phyloP scores from a whole-genome alignment of 92 coral and sea anemone genomes.

The Actinostola sp. region DNA sequence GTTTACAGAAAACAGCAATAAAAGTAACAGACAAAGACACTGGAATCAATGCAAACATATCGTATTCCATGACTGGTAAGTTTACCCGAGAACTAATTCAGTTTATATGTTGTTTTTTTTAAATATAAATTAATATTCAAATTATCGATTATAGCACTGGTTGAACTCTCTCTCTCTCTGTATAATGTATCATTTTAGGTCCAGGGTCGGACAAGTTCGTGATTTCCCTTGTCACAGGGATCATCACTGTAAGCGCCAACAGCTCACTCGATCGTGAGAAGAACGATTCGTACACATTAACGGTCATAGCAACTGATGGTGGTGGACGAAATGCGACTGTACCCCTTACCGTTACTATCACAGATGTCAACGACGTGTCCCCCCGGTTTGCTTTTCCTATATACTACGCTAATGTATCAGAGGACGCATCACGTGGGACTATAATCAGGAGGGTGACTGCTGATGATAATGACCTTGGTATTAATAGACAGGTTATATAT shows the following conservation, averaged over 20 bases:
- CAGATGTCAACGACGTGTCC: slow-evolving; percentile 77
- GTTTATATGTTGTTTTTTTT: too few species aligned
- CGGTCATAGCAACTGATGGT: slow-evolving; percentile 68
- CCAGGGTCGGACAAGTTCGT: slow-evolving; percentile 65
- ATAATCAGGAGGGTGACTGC: slow-evolving; percentile 79
- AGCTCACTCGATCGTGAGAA: slow-evolving; percentile 79
- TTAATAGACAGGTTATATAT: slow-evolving; percentile 71
- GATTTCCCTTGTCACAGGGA: slow-evolving; percentile 65
- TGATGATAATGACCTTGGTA: slow-evolving; percentile 63
- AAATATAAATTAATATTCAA: too few species aligned
- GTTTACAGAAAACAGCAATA: slow-evolving; percentile 48
- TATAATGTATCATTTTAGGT: slow-evolving; percentile 29
- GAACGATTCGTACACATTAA: slow-evolving; percentile 60
- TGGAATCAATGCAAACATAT: slow-evolving; percentile 46
- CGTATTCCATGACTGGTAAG: slow-evolving; percentile 61
- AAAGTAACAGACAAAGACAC: slow-evolving; percentile 73
- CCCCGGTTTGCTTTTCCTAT: slow-evolving; percentile 65
- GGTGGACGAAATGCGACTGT: slow-evolving; percentile 55
- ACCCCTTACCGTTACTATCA: slow-evolving; percentile 46
- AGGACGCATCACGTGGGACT: slow-evolving; percentile 63
- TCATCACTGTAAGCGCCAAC: slow-evolving; percentile 58
- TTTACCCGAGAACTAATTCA: too few species aligned
- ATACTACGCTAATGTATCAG: slow-evolving; percentile 74
- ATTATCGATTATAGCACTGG: too few species aligned
- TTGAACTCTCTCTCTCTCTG: too few species aligned